These are phyloP conservation scores for Rhorus exstirpatorius DNA, from an alignment of 2,888 invertebrate genomes.

Conservation along the genomic window DNA sequence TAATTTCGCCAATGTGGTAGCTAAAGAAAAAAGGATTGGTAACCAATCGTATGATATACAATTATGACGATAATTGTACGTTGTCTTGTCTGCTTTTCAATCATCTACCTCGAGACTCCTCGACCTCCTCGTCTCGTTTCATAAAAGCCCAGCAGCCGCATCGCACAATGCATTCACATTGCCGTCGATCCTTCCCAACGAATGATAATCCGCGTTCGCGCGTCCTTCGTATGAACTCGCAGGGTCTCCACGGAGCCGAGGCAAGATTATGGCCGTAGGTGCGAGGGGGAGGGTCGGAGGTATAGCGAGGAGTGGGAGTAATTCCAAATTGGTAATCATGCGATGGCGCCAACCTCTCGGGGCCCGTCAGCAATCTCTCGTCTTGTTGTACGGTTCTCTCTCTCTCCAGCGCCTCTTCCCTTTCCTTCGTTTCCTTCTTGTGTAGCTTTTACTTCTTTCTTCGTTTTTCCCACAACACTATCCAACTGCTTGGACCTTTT, in stretches of 20 bases:
- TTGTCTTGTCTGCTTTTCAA: conserved; percentile 14
- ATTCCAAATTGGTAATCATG: conserved; percentile 86
- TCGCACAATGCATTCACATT: conserved; percentile 31
- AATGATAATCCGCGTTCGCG: conserved; percentile 79
- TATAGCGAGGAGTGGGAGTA: conserved; percentile 75
- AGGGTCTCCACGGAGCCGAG: conserved; percentile 69
- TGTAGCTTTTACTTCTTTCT: neutral
- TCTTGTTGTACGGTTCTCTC: conserved; percentile 81
- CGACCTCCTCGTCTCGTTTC: conserved; percentile 23
- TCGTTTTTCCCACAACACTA: neutral
- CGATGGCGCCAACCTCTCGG: conserved; percentile 86
- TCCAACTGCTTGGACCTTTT: conserved; percentile 13
- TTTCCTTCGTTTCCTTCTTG: conserved; percentile 44
- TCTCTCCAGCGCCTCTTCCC: conserved; percentile 36
- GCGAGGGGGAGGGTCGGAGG: neutral
- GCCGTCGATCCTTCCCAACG: conserved; percentile 69
- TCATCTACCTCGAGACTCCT: conserved; percentile 6
- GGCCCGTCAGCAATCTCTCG: conserved; percentile 84
- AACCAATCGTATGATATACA: conserved; percentile 16
- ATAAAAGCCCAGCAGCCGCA: conserved; percentile 52
- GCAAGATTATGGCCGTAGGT: neutral
- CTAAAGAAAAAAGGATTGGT: conserved; percentile 2
- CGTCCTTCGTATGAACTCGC: conserved; percentile 66
- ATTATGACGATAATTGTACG: conserved; percentile 19
- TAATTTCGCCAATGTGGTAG: neutral